phyloP scores from a whole-genome alignment of 1,140 invertebrate species.

The Galleria mellonella region DNA sequence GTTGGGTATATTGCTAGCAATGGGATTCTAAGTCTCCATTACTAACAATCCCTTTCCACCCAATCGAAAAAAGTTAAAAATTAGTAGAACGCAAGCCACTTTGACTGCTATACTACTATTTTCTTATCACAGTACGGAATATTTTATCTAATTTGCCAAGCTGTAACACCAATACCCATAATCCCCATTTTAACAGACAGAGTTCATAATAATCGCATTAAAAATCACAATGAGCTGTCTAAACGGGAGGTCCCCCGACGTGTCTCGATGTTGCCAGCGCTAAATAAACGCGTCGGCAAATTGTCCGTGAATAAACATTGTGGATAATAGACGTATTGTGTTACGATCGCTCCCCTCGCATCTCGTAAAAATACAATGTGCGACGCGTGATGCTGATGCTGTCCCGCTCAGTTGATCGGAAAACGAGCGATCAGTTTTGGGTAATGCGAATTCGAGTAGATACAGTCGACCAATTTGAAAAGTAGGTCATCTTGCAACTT shows the following conservation, averaged over 20 bases:
- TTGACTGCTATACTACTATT: no score
- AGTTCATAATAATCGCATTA: slow-evolving; percentile 46
- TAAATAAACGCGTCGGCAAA: slow-evolving; percentile 51
- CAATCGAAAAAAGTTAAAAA: no score
- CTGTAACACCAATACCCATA: not conserved
- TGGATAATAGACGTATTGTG: slow-evolving; percentile 61
- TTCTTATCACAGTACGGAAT: no score
- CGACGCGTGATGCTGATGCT: slow-evolving; percentile 7
- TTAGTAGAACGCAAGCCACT: no score
- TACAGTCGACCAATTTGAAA: no score
- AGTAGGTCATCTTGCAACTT: no score
- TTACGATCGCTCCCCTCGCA: slow-evolving; percentile 29
- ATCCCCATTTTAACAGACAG: slow-evolving; percentile 3
- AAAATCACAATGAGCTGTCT: slow-evolving; percentile 18
- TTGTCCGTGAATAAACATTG: slow-evolving; percentile 69
- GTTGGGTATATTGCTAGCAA: no score
- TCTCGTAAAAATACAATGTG: slow-evolving; percentile 22
- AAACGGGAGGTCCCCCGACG: slow-evolving; percentile 16
- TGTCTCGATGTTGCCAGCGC: slow-evolving; percentile 35
- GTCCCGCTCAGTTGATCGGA: slow-evolving; percentile 31
- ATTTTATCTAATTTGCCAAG: no score
- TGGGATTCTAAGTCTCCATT: no score
- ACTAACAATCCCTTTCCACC: no score
- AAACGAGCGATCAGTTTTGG: slow-evolving; percentile 13
- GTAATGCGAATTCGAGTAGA: no score